Evolutionary conservation across 2,797 vertebrate species (phyloP), one percentile per base, ranked within the genome.

Genomic region (Leuciscus waleckii): DNA sequence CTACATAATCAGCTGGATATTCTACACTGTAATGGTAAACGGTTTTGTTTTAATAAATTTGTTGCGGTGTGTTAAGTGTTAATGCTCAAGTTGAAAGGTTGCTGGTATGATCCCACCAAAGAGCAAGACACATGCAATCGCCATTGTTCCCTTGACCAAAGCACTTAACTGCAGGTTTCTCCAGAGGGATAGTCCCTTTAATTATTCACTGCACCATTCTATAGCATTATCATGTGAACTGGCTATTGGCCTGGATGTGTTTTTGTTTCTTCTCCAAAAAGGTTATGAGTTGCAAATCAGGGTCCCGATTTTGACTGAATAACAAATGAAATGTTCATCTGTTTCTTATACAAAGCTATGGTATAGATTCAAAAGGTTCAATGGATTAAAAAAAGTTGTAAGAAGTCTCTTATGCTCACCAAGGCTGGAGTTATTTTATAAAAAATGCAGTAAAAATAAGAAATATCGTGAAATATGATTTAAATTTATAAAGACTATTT

Each of bases 1-100:
- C 68, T 68, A 68, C 43, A 54, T 65, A 88, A 56, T 74, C 26
- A 56, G 54, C 63, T 56, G 51, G 3, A 65, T 51, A 67, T 77
- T 71, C 23, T 76, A 65, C 74, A 82, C 83, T 77, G 54, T 77
- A 85, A 84, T 58, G 63, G 65, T 46, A 23, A 84, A 86, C 46
- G 82, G 77, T 84, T 51, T 70, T 84, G 77, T 86, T 78, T 78
- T 86, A 85, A 90, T 87, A 83, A 0, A 35, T 51, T 11, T 39
- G 10, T 56, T 35, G 21, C 8, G 11, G 49, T 56, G 13, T 56
- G 19, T 23, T n/a, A 56, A 54, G 29, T 13, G 7, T 61, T 61
- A 61, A 61, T 17, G 14, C 21, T 37, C 13, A 56, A 32, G 32
- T 77, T 76, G 6, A 76, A 76, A 76, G 6, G 5, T 16, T 76